Base-by-base conservation (phyloP, 2,113 vertebrate species). In the Catharus minimus region DNA sequence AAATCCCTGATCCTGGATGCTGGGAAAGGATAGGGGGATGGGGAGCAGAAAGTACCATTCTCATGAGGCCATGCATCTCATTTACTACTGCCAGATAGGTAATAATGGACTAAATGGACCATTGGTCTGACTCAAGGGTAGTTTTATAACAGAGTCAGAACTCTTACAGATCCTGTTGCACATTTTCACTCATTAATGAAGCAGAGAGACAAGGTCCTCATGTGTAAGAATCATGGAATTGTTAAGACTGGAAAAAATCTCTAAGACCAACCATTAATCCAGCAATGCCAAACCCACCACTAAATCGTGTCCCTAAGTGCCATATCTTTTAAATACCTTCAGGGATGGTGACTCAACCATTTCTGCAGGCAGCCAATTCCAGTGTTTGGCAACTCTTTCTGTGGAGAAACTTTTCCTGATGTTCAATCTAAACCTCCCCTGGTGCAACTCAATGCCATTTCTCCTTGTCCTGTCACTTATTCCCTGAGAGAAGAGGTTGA, bases 401-500 rank as follows among this genome's bases (percentile, higher is more conserved):
- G 13, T 18, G 28, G n/a, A 67, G 39, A 60, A 81, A n/a, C 39
- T 60, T n/a, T 46, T 88, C 24, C 38, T 60, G 14, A 46, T 39
- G 41, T 60, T 24, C 28, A 30, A 5, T 5, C 9, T 10, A 33
- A 81, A 47, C 39, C 28, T 46, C 16, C 11, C 20, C 11, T 26
- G 46, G 17, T 18, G 30, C 16, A 46, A 22, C 32, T 41, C 58
- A 17, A 53, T 24, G 27, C 24, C 7, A 2, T 72, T 56, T 86
- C 4, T 15, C 22, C 44, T 79, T 2, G 4, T 46, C 22, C 15
- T 47, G 3, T 15, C 1, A 0, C 15, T n/a, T 17, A 7, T 17
- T 39, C 17, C n/a, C 3, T n/a, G 14, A 15, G 10, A 71, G 49
- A 50, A 55, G 22, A 79, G 23, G 2, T 4, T 0, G 0, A 26